phyloP scores from a whole-genome alignment of 1,140 invertebrate species.

The Euglossa dilemma region DNA sequence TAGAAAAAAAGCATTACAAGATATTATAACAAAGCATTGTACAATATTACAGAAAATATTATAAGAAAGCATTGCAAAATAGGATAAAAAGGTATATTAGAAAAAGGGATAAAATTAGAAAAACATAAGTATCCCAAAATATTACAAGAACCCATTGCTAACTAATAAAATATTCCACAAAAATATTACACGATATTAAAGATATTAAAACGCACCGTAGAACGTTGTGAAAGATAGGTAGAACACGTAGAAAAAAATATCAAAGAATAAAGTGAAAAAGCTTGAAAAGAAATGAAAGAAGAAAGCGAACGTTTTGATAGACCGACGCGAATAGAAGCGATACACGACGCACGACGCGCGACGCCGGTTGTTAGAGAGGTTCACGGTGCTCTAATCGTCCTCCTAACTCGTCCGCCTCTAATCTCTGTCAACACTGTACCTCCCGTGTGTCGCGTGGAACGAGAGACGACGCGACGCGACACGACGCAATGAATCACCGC shows the following conservation, averaged over 20 bases:
- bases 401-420: not conserved
- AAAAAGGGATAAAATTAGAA: too few species aligned
- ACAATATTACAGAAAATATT: too few species aligned
- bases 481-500: slow-evolving; percentile 10
- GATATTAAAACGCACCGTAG: not conserved
- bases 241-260: too few species aligned
- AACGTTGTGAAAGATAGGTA: too few species aligned
- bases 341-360: too few species aligned
- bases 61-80: too few species aligned
- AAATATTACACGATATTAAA: not conserved
- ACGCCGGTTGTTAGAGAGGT: not conserved
- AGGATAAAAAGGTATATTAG: too few species aligned
- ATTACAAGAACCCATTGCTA: too few species aligned
- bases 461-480: not conserved
- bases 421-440: slow-evolving; percentile 19
- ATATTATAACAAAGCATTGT: too few species aligned
- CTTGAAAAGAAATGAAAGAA: not conserved
- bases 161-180: too few species aligned
- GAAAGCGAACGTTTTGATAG: not conserved
- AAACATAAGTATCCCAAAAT: too few species aligned
- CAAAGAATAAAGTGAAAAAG: not conserved
- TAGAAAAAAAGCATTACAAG: too few species aligned
- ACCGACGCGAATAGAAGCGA: not conserved
- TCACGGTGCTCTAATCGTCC: not conserved
- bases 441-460: not conserved